A percentile compares a stretch with the other conserved stretches of the same genome.
Conservation (phyloP, 1,140 invertebrate genomes). For the Drosophila repletoides region DNA sequence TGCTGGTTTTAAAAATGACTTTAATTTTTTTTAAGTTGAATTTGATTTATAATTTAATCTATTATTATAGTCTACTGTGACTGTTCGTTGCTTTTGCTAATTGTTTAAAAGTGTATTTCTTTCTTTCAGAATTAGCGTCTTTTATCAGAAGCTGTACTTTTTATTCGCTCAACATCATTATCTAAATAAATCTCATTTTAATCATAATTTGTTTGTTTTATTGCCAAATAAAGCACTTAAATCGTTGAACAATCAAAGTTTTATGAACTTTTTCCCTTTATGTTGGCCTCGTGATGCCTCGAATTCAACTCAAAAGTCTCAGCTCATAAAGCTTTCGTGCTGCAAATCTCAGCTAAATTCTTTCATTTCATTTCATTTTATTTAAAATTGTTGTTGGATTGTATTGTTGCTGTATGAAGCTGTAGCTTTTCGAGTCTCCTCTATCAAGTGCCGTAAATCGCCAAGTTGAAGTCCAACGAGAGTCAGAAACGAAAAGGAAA, state of each 20-base stretch:
- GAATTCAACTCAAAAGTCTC: slow-evolving; percentile 51
- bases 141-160: no score
- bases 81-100: no score
- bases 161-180: no score
- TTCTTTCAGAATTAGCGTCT: no score
- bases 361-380: slow-evolving; percentile 60
- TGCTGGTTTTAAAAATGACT: no score
- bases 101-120: no score
- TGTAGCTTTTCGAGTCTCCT: slow-evolving; percentile 41
- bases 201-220: no score
- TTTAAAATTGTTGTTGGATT: slow-evolving; percentile 18
- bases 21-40: no score
- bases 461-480: neutral
- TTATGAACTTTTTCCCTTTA: slow-evolving; percentile 43
- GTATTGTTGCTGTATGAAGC: slow-evolving; percentile 49
- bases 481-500: slow-evolving; percentile 20
- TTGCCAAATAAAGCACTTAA: neutral
- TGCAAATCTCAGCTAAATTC: slow-evolving; percentile 50
- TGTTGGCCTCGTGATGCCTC: slow-evolving; percentile 1
- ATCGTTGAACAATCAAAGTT: slow-evolving; percentile 26
- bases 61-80: no score
- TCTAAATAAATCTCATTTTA: no score
- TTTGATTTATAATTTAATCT: no score
- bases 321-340: slow-evolving; percentile 76
- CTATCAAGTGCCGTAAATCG: slow-evolving; percentile 66